These are phyloP conservation scores for Turritopsis dohrnii DNA, from an alignment of 30 jellyfish, hydroid and myxozoan genomes.

Conservation along the genomic window DNA sequence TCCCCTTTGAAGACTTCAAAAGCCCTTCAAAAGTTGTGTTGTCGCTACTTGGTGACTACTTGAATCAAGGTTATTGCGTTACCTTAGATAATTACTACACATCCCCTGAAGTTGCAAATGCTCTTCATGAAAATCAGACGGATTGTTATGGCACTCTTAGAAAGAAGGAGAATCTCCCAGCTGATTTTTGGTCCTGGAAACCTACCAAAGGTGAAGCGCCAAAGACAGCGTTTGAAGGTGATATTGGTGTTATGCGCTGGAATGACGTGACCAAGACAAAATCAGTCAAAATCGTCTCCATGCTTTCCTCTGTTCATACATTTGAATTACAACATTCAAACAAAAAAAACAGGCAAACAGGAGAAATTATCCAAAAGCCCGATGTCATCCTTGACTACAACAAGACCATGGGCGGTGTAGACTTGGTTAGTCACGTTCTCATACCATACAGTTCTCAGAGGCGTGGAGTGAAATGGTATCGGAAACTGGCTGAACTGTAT, in stretches of 20 bases:
- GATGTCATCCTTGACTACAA: constrained; percentile 27
- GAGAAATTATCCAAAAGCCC: constrained; percentile 6
- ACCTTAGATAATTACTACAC: too few relatives aligned
- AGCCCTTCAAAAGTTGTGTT: too few relatives aligned
- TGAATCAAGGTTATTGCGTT: too few relatives aligned
- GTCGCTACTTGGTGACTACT: too few relatives aligned
- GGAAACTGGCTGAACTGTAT: constrained; percentile 25
- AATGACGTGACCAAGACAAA: constrained; percentile 32
- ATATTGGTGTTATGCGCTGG: constrained; percentile 28
- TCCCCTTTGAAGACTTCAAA: too few relatives aligned
- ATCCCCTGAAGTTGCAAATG: too few relatives aligned
- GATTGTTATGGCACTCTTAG: constrained; percentile 36
- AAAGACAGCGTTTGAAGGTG: neutral
- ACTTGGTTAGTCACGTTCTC: too few relatives aligned
- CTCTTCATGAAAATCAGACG: neutral
- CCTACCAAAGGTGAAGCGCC: constrained; percentile 22
- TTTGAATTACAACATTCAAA: neutral
- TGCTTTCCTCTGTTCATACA: constrained; percentile 33
- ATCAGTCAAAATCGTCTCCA: constrained; percentile 18
- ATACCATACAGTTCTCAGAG: constrained; percentile 27
- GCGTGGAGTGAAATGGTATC: constrained; percentile 32
- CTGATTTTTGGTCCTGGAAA: constrained; percentile 15
- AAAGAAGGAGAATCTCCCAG: neutral
- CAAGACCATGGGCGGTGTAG: too few relatives aligned
- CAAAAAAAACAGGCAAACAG: neutral